Percentiles rank a stretch among this genome's conserved stretches.
phyloP scores from a whole-genome alignment of 2,888 invertebrate genomes.

The Griposia aprilina region DNA sequence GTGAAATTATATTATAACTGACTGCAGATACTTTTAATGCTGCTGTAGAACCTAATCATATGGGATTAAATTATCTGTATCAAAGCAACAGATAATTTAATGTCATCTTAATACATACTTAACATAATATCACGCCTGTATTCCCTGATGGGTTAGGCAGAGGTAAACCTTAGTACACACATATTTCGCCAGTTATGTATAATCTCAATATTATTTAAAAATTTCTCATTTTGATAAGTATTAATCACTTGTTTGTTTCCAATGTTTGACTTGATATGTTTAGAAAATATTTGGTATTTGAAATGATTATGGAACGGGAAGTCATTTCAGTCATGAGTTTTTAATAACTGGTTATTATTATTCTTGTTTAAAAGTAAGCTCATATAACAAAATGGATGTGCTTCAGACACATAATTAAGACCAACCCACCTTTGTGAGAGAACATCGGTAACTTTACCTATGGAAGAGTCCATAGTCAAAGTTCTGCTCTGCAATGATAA shows the following conservation, averaged over 20 bases:
- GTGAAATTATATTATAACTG: not conserved
- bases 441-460: not conserved
- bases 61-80: not conserved
- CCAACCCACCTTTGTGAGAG: no score
- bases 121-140: no score
- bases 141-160: no score
- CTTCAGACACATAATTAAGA: not conserved
- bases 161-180: no score
- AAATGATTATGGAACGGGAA: not conserved
- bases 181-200: not conserved
- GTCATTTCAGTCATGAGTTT: not conserved
- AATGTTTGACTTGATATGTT: not conserved
- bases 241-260: not conserved
- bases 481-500: not conserved
- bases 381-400: not conserved
- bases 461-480: no score
- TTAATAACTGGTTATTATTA: not conserved
- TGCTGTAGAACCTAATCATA: not conserved
- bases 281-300: constrained; percentile 5
- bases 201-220: not conserved
- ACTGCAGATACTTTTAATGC: not conserved
- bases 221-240: not conserved
- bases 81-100: not conserved
- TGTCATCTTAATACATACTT: no score
- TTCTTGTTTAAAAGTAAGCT: not conserved